A percentile compares a stretch with the other conserved stretches of the same genome.
Conservation (phyloP, 2,888 invertebrate genomes). For the Cryptus viduatorius region DNA sequence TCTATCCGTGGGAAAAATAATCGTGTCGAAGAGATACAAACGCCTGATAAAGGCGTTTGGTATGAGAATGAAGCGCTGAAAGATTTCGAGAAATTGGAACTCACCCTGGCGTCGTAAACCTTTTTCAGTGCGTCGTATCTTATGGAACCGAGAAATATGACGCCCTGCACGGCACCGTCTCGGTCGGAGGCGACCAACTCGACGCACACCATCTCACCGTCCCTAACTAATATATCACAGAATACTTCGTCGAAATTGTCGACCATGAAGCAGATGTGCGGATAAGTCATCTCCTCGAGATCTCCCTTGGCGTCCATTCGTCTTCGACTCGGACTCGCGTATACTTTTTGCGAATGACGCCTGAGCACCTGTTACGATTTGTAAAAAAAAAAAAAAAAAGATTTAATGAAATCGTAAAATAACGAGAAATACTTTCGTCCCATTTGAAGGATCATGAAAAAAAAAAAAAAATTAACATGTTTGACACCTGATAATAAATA, state of each 20-base stretch:
- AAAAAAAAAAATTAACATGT: background rate
- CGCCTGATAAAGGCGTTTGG: no score
- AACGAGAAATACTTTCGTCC: background rate
- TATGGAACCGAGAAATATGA: constrained; percentile 98
- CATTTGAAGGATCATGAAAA: background rate
- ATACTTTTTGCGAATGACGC: constrained; percentile 90
- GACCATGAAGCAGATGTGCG: constrained; percentile 99
- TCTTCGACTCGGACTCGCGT: constrained; percentile 98
- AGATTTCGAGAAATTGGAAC: constrained; percentile 78
- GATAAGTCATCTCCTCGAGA: constrained; percentile 99
- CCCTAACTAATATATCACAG: constrained; percentile 98
- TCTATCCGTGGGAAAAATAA: constrained; percentile 5
- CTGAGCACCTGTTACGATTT: constrained; percentile 78
- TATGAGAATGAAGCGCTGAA: background rate
- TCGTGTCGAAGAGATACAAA: no score
- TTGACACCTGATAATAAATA: background rate
- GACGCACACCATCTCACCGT: constrained; percentile 99
- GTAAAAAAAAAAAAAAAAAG: constrained; percentile 1
- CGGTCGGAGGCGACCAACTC: constrained; percentile 97
- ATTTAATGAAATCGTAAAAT: background rate
- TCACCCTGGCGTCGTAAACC: constrained; percentile 97
- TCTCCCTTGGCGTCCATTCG: constrained; percentile 99
- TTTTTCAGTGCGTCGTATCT: constrained; percentile 98
- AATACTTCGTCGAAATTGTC: constrained; percentile 99
- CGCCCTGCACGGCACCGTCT: constrained; percentile 94